These are phyloP conservation scores for Trematomus bernacchii DNA, from an alignment of 2,797 vertebrate genomes.

Conservation along the genomic window DNA sequence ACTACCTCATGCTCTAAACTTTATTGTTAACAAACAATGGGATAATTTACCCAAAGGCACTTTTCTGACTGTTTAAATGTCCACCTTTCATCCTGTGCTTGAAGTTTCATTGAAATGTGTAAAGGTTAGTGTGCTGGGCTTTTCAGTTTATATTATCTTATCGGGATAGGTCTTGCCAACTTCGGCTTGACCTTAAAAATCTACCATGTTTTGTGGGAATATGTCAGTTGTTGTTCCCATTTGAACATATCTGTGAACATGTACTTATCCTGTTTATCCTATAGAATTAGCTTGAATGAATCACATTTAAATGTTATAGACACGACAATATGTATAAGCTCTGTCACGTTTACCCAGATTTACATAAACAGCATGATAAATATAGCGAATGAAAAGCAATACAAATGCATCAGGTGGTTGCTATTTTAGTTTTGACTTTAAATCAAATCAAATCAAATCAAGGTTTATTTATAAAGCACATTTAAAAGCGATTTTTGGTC, in stretches of 20 bases:
- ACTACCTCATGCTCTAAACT: conserved; percentile 50
- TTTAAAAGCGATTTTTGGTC: too few relatives aligned
- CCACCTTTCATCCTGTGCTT: conserved; percentile 55
- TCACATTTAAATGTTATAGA: neutral
- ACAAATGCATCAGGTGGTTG: conserved; percentile 68
- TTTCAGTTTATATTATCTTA: conserved; percentile 6
- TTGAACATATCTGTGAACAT: conserved; percentile 9
- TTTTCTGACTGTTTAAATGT: conserved; percentile 45
- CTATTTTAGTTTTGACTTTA: conserved; percentile 68
- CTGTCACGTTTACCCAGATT: conserved; percentile 5
- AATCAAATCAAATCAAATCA: too few relatives aligned
- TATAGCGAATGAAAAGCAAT: conserved; percentile 66
- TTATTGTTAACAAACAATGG: conserved; percentile 72
- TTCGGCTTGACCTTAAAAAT: neutral
- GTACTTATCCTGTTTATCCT: conserved; percentile 16
- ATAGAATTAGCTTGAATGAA: conserved; percentile 43
- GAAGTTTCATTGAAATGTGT: conserved; percentile 46
- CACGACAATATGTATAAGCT: conserved; percentile 1
- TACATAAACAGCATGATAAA: conserved; percentile 38
- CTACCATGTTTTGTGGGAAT: conserved; percentile 1
- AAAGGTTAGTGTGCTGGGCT: conserved; percentile 14
- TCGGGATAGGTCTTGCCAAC: conserved; percentile 11
- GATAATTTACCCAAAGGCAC: conserved; percentile 36
- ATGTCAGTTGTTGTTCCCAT: conserved; percentile 12
- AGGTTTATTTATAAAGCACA: too few relatives aligned